Evolutionary conservation across 2,888 invertebrate genomes (phyloP), one percentile per base, ranked within the genome.

Genomic region (Dastarcus helophoroides): DNA sequence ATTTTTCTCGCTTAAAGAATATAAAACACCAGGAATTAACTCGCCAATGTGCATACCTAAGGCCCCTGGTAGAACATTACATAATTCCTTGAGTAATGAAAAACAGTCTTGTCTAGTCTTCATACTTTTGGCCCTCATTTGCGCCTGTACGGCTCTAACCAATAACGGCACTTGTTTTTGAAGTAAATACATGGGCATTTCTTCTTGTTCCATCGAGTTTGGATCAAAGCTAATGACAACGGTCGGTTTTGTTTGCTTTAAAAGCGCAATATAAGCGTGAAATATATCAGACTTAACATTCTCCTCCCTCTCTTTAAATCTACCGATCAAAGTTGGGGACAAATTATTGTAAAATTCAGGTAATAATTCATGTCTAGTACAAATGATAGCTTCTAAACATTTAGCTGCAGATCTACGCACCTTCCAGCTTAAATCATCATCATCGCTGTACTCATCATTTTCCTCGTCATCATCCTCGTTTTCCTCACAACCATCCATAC

Each of bases 341-440:
- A 97, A 77, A 17, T 73, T 75, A 48, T 72, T 75, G 56, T 94
- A 94, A 61, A 95, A 84, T 40, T 91, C 88, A 1, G 82, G 69
- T 22, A 97, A 65, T 41, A 94, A 71, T 54, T 97, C 95, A 40
- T 90, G 85, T 32, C 95, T 74, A 0, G 93, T 94, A 2, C 83
- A 73, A 40, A 98, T 88, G 16, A 97, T 79, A 1, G 95, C 90
- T 61, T 97, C 94, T 10, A 99, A 66, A 53, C 97, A 97, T 63
- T 98, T 99, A 0, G 98, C 97, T 3, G 97, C 89, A 1, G 97
- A 86, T 22, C 98, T 75, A 19, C 98, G 71, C 6, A 88, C 88
- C 69, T 97, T 95, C 97, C 98, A 99, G 37, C 93, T 93, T 86
- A 98, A 91, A 56, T 98, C 98, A 57, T 99, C 98, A 60, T 98